A percentile compares a stretch with the other conserved stretches of the same genome.
These are phyloP conservation scores for Metridium senile DNA, from an alignment of 92 coral and sea anemone genomes.

Conservation along the genomic window DNA sequence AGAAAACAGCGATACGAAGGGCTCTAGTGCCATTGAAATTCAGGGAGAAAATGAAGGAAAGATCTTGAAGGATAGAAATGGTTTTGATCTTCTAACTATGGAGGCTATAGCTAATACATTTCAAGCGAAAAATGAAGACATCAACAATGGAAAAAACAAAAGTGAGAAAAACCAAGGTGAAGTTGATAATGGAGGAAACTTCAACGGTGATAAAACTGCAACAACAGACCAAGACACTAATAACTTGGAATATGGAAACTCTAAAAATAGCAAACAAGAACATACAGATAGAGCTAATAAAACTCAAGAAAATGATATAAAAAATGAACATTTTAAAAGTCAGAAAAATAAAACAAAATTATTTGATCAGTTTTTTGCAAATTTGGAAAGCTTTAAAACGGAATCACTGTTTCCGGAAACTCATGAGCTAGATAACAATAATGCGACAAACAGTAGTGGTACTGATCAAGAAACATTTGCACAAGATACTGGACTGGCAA, in stretches of 20 bases:
- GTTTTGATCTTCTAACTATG: no score
- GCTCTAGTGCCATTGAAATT: not conserved
- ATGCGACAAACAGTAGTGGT: not conserved
- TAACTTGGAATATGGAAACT: no score
- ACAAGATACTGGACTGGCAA: not conserved
- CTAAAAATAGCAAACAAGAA: not conserved
- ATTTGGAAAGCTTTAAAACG: not conserved
- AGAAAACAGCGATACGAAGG: not conserved
- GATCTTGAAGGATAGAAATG: no score
- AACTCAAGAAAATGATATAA: not conserved
- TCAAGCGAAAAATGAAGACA: no score
- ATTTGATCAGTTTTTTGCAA: not conserved
- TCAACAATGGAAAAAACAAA: no score
- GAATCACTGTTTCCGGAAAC: not conserved
- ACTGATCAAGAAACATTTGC: not conserved
- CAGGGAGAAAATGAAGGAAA: no score
- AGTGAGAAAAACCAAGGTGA: no score
- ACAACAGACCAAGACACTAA: no score
- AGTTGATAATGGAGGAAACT: no score
- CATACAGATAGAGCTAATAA: not conserved
- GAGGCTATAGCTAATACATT: no score
- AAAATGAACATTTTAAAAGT: not conserved
- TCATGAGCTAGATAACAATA: not conserved
- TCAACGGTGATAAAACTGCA: no score
- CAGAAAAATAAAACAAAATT: no score